Conservation (phyloP, 2,888 invertebrate species). For the Calliphora vomitoria region DNA sequence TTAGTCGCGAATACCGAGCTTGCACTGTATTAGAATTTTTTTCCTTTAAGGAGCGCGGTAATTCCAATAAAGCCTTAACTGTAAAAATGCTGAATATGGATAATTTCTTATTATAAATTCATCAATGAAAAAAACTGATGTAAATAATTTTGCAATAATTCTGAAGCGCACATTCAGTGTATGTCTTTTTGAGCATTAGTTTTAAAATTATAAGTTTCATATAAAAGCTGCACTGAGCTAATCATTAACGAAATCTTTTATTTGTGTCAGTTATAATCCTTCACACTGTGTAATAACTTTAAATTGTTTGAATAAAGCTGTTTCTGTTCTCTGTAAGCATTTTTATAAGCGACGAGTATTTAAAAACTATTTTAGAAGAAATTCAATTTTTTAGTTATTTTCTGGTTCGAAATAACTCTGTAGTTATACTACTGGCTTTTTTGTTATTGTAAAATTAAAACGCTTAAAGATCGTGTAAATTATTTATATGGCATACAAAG, state of each 20-base stretch:
- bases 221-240: too few species aligned
- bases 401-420: not conserved
- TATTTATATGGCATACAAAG: slow-evolving; percentile 56
- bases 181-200: too few species aligned
- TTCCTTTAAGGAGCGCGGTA: too few species aligned
- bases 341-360: slow-evolving; percentile 3
- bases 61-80: too few species aligned
- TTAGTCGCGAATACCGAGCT: too few species aligned
- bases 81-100: too few species aligned
- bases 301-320: not conserved
- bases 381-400: slow-evolving; percentile 1
- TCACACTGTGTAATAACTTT: not conserved
- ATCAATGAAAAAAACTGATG: too few species aligned
- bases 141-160: too few species aligned
- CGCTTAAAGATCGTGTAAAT: slow-evolving; percentile 64
- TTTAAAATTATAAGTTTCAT: too few species aligned
- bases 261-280: not conserved
- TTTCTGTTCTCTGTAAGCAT: not conserved
- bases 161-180: too few species aligned
- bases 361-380: slow-evolving; percentile 37
- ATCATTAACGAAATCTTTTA: not conserved
- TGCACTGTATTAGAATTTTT: too few species aligned
- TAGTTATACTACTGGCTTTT: not conserved
- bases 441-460: slow-evolving; percentile 20
- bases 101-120: too few species aligned